Evolutionary conservation across 2,888 invertebrate genomes (phyloP).

Genomic region (Rotaria socialis): DNA sequence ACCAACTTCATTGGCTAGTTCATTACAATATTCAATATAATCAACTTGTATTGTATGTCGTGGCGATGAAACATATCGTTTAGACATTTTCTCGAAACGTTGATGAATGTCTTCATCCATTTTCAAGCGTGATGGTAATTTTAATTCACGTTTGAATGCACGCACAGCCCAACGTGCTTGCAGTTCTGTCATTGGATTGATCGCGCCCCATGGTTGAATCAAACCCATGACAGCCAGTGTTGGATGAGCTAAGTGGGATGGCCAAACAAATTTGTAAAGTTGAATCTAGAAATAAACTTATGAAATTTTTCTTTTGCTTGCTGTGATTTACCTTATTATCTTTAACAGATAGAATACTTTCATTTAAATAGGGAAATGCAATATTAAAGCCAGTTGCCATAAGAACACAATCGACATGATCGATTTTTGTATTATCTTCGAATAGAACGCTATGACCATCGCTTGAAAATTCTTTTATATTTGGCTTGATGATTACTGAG

Average conservation of each 20-base stretch:
- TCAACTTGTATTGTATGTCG: constrained; percentile 60
- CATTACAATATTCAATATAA: constrained; percentile 58
- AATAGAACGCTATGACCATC: constrained; percentile 51
- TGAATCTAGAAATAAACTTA: constrained; percentile 49
- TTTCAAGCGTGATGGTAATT: constrained; percentile 52
- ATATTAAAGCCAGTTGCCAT: constrained; percentile 53
- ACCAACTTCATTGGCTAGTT: constrained; percentile 59
- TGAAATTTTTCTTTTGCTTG: not conserved
- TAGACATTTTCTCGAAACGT: constrained; percentile 52
- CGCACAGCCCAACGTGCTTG: constrained; percentile 60
- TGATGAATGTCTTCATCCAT: constrained; percentile 56
- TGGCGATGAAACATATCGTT: constrained; percentile 51
- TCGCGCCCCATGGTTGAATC: constrained; percentile 60
- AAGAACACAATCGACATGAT: constrained; percentile 55
- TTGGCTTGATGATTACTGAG: constrained; percentile 54
- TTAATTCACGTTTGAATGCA: constrained; percentile 53
- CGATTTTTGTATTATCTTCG: constrained; percentile 53
- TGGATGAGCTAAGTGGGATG: constrained; percentile 53
- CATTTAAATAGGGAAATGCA: constrained; percentile 59
- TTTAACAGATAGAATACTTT: constrained; percentile 50
- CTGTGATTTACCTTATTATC: not conserved
- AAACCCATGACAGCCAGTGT: constrained; percentile 61
- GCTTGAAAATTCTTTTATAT: constrained; percentile 51
- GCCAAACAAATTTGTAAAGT: constrained; percentile 59
- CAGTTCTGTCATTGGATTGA: constrained; percentile 61